A percentile compares a stretch with the other conserved stretches of the same genome.
These are phyloP conservation scores for Semicossyphus pulcher DNA, from an alignment of 2,113 vertebrate genomes.

Conservation along the genomic window DNA sequence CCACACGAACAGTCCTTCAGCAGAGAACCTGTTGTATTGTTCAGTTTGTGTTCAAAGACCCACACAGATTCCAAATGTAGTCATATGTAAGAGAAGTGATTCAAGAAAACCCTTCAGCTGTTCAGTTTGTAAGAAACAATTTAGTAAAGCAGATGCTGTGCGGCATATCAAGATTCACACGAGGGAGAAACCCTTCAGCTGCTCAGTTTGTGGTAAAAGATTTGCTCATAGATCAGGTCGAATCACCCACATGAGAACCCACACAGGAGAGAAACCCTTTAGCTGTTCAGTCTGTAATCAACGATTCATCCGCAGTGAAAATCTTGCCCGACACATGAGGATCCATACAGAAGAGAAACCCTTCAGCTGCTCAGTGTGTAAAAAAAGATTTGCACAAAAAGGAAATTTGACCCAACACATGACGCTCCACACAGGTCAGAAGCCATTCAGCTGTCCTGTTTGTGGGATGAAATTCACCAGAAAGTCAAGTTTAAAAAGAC, in stretches of 20 bases:
- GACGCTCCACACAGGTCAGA: no score
- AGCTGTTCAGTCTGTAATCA: not conserved
- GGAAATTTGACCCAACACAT: no score
- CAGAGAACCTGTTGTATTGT: not conserved
- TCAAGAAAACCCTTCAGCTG: not conserved
- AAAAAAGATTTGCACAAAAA: no score
- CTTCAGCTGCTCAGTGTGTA: no score
- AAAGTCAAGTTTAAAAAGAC: no score
- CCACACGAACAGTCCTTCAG: not conserved
- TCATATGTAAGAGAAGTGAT: not conserved
- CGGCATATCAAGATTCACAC: conserved; percentile 10
- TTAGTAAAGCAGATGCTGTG: not conserved
- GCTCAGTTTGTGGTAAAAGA: not conserved
- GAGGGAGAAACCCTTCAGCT: conserved; percentile 12
- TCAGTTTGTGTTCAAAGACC: not conserved
- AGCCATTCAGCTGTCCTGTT: not conserved
- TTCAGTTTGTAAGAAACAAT: conserved; percentile 4
- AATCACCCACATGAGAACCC: not conserved
- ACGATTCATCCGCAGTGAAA: not conserved
- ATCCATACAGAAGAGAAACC: no score
- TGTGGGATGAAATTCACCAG: conserved; percentile 2
- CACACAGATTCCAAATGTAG: not conserved
- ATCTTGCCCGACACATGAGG: conserved; percentile 23
- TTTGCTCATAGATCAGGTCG: not conserved
- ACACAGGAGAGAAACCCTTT: conserved; percentile 14